A percentile compares a stretch with the other conserved stretches of the same genome.
These are phyloP conservation scores for Pediacus dermestoides DNA, from an alignment of 2,888 invertebrate species.

Conservation along the genomic window DNA sequence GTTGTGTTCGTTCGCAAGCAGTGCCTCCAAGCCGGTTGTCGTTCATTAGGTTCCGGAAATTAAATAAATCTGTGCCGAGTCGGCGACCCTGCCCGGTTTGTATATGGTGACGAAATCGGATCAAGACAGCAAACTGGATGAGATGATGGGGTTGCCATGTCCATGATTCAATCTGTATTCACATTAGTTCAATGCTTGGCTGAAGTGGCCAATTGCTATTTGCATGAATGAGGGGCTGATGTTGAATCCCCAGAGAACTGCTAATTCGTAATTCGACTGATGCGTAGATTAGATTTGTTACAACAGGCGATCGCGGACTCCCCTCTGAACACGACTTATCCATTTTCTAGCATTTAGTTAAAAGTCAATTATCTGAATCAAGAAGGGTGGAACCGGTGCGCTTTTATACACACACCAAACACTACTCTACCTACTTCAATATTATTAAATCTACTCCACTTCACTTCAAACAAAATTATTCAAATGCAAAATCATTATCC, in stretches of 20 bases:
- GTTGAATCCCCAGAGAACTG: slow-evolving; percentile 38
- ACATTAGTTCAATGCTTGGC: slow-evolving; percentile 10
- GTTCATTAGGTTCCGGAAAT: slow-evolving; percentile 42
- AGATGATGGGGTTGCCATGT: slow-evolving; percentile 16
- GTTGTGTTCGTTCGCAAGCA: slow-evolving; percentile 6
- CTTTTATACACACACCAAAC: slow-evolving; percentile 23
- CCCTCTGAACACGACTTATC: slow-evolving; percentile 47
- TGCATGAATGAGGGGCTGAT: slow-evolving; percentile 39
- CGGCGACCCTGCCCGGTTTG: slow-evolving; percentile 32
- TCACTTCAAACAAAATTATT: slow-evolving; percentile 35
- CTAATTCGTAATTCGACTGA: slow-evolving; percentile 50
- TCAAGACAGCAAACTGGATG: slow-evolving; percentile 32
- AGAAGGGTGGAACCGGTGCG: slow-evolving; percentile 28
- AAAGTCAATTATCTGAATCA: slow-evolving; percentile 49
- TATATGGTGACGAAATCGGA: slow-evolving; percentile 39
- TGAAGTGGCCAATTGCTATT: slow-evolving; percentile 50
- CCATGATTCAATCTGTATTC: slow-evolving; percentile 37
- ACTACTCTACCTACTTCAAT: slow-evolving; percentile 20
- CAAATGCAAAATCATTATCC: slow-evolving; percentile 38
- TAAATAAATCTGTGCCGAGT: slow-evolving; percentile 41
- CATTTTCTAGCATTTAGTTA: slow-evolving; percentile 52
- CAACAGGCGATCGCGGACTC: slow-evolving; percentile 32
- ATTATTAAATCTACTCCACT: slow-evolving; percentile 38
- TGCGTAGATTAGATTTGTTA: slow-evolving; percentile 49
- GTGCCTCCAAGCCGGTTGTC: slow-evolving; percentile 32